Conservation (phyloP, 1,140 invertebrate species). For the Drosophila pruinosa region DNA sequence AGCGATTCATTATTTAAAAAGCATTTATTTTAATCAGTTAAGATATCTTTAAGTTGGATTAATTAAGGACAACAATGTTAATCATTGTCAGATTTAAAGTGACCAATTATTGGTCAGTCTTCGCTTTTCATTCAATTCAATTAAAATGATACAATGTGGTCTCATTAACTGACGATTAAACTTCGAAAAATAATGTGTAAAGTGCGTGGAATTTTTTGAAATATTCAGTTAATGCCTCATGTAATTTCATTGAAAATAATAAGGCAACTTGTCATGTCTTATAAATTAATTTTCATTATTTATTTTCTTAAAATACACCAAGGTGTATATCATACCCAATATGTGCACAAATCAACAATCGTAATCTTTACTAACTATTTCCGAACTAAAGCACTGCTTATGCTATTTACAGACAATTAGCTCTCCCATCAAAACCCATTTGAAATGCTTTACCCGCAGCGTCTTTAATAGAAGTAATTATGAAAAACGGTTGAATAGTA, state of each 20-base stretch:
- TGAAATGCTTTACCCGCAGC: constrained; percentile 31
- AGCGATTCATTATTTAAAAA: background rate
- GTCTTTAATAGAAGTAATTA: constrained; percentile 56
- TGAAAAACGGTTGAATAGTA: constrained; percentile 34
- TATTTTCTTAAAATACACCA: background rate
- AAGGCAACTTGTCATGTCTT: no score
- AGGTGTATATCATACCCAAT: background rate
- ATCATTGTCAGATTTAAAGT: background rate
- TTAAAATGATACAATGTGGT: background rate
- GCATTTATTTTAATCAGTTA: background rate
- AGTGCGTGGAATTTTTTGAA: no score
- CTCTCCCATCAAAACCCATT: constrained; percentile 26
- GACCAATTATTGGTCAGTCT: background rate
- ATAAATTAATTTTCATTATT: no score
- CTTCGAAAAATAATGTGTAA: no score
- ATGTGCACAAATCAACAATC: background rate
- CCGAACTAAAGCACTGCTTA: background rate
- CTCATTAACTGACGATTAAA: background rate
- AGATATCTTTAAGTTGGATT: background rate
- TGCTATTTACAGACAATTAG: constrained; percentile 24
- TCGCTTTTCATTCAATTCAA: background rate
- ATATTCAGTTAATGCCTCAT: no score
- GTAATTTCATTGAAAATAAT: no score
- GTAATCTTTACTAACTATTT: background rate
- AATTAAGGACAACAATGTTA: background rate